Evolutionary conservation across 2,113 vertebrate genomes (phyloP), one percentile per base, ranked within the genome.

Genomic region (Cryptotis parvus): DNA sequence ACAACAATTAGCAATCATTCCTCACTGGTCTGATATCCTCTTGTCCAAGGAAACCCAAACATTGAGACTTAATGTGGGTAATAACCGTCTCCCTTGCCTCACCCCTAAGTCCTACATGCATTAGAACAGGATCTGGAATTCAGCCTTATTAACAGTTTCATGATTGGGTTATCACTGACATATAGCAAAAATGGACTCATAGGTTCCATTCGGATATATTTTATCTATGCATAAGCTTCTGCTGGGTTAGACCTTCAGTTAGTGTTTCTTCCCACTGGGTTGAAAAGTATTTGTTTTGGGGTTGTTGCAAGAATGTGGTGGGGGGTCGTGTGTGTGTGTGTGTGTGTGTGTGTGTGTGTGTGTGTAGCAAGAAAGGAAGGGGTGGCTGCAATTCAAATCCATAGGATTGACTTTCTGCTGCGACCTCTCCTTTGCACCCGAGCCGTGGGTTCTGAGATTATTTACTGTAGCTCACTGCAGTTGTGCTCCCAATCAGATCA

Each of bases 41-140:
- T 88, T 70, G 63, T 69, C 78, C 65, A 80, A 78, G 69, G 26
- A 26, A 65, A 43, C 12, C 37, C 35, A n/a, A 72, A 22, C 45
- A 7, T 0, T n/a, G n/a, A 61, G 68, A 70, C 35, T 29, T 52
- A n/a, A 68, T 29, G 66, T 39, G 35, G 39, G 41, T 55, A n/a
- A 33, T 2, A 27, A 65, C 58, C 18, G 61, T 80, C 70, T 85
- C 14, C 16, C 9, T 81, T 6, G n/a, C 0, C 6, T 33, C 5
- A 33, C 61, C 35, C 49, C 12, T 14, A 76, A 85, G 81, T 39
- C 76, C 39, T 77, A 18, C 0, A 0, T 37, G 66, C 66, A 49
- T 88, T 74, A 87, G 77, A 58, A 72, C 35, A 41, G 22, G 55
- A 61, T 45, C 55, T 43, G 91, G 79, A 89, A 70, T 83, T 91